phyloP scores from a whole-genome alignment of 2,888 invertebrate genomes.

The Phasia obesa region DNA sequence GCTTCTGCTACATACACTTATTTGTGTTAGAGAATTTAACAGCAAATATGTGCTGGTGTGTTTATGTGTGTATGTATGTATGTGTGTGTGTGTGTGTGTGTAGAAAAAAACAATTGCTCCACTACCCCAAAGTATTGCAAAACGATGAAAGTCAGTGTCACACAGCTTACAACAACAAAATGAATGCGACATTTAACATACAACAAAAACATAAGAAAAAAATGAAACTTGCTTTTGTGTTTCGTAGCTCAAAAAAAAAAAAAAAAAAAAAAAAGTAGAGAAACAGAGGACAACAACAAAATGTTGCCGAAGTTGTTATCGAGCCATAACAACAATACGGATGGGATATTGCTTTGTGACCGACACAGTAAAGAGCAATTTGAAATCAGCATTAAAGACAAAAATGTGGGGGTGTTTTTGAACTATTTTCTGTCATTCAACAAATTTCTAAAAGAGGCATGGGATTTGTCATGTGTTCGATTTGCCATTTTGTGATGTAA shows the following conservation, averaged over 20 bases:
- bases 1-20: not conserved
- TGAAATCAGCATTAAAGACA: not conserved
- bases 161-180: conserved; percentile 62
- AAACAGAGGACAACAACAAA: conserved; percentile 12
- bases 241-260: conserved; percentile 16
- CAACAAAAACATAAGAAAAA: not conserved
- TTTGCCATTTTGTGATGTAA: no score
- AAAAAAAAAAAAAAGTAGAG: not conserved
- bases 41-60: not conserved
- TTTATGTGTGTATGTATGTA: not conserved
- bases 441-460: no score
- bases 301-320: not conserved
- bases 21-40: conserved; percentile 24
- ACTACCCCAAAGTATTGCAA: conserved; percentile 72
- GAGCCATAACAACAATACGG: not conserved
- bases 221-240: conserved; percentile 22
- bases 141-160: conserved; percentile 70
- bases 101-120: conserved; percentile 66
- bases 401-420: not conserved
- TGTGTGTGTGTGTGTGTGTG: conserved; percentile 14
- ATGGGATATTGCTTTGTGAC: not conserved
- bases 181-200: conserved; percentile 58
- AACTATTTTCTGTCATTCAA: no score
- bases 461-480: no score
- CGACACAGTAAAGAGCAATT: not conserved